These are phyloP conservation scores for Lampris incognitus DNA, from an alignment of 2,113 vertebrate genomes.

Conservation along the genomic window DNA sequence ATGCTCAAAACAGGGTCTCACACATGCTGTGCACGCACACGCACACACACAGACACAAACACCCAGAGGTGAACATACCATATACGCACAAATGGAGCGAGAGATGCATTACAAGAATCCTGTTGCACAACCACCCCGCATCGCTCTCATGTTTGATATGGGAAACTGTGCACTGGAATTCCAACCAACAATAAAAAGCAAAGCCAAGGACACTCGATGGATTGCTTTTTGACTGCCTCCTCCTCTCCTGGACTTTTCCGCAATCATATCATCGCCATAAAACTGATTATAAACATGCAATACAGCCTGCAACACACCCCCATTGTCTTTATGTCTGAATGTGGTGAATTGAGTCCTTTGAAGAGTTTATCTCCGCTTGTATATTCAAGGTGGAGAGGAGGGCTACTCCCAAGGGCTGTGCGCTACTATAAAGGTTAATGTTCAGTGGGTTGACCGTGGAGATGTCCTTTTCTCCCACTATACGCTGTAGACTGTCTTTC, in stretches of 20 bases:
- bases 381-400: neutral
- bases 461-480: neutral
- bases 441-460: neutral
- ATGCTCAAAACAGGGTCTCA: too few species aligned
- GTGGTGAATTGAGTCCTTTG: neutral
- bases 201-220: slow-evolving; percentile 1
- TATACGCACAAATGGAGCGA: slow-evolving; percentile 35
- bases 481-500: too few species aligned
- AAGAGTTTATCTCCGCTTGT: slow-evolving; percentile 10
- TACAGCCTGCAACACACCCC: neutral
- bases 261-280: slow-evolving; percentile 2
- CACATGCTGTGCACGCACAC: slow-evolving; percentile 12
- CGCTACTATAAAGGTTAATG: neutral
- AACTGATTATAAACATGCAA: neutral
- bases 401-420: neutral
- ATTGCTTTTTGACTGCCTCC: slow-evolving; percentile 35
- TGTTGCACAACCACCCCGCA: slow-evolving; percentile 45
- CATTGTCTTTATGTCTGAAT: slow-evolving; percentile 4
- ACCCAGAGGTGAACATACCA: slow-evolving; percentile 10
- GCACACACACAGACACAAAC: slow-evolving; percentile 10
- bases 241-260: slow-evolving; percentile 10
- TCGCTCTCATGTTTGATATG: slow-evolving; percentile 38
- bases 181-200: neutral
- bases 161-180: slow-evolving; percentile 37
- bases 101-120: slow-evolving; percentile 59